Percentiles rank a stretch among this genome's conserved stretches.
These are phyloP conservation scores for Eriocheir sinensis DNA, from an alignment of 1,140 invertebrate species.

Conservation along the genomic window DNA sequence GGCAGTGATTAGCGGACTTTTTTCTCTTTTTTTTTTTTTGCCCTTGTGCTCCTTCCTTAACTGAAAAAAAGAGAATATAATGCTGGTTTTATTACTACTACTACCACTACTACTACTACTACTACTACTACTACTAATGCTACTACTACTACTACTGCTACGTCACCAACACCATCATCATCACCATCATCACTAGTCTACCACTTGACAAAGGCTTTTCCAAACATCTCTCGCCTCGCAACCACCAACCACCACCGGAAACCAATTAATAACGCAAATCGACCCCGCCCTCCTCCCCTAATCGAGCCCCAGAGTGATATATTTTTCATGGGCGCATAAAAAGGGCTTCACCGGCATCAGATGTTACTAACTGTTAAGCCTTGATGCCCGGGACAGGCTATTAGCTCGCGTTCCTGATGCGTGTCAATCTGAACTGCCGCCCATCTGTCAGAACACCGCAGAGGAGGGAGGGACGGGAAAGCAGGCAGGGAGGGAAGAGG, in stretches of 20 bases:
- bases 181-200: too few relatives aligned
- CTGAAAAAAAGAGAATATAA: too few relatives aligned
- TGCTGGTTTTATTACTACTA: neutral
- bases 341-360: neutral
- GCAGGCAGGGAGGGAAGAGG: too few relatives aligned
- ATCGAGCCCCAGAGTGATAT: neutral
- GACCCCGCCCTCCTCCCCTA: neutral
- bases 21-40: too few relatives aligned
- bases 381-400: constrained; percentile 1
- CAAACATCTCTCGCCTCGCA: too few relatives aligned
- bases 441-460: neutral
- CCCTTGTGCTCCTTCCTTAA: too few relatives aligned
- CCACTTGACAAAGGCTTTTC: too few relatives aligned
- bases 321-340: neutral
- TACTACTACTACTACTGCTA: too few relatives aligned
- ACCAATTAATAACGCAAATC: neutral
- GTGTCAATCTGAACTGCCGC: neutral
- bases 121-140: neutral
- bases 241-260: neutral
- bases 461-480: too few relatives aligned
- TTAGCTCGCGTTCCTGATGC: neutral
- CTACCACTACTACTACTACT: neutral
- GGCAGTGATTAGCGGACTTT: too few relatives aligned
- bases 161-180: too few relatives aligned
- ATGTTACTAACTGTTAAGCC: neutral